Conservation (phyloP, 2,113 vertebrate species). For the Potamarius usumacintae region DNA sequence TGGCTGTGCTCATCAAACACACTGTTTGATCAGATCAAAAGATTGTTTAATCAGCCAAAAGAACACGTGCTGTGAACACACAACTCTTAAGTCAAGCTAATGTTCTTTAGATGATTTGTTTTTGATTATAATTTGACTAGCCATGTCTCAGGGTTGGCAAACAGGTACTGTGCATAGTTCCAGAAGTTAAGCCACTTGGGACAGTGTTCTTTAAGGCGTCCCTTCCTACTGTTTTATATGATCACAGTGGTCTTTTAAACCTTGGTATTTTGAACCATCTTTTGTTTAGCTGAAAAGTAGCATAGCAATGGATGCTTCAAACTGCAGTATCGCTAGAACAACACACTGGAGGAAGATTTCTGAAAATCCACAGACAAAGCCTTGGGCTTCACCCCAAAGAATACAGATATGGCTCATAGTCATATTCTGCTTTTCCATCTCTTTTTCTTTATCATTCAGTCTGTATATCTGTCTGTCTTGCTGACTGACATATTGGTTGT, state of each 20-base stretch:
- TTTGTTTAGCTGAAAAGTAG: background rate
- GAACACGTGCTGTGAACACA: conserved; percentile 32
- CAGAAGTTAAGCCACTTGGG: background rate
- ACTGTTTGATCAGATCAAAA: conserved; percentile 30
- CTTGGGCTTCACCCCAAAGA: background rate
- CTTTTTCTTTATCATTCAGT: conserved; percentile 7
- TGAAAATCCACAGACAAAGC: background rate
- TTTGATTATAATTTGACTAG: conserved; percentile 31
- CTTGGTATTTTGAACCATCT: background rate
- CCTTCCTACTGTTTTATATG: background rate
- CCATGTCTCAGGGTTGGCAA: conserved; percentile 9
- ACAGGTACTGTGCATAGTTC: background rate
- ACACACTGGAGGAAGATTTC: conserved; percentile 9
- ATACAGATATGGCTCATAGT: conserved; percentile 14
- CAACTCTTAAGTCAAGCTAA: conserved; percentile 29
- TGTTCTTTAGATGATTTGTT: conserved; percentile 25
- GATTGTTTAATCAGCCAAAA: conserved; percentile 29
- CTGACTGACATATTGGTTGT: conserved; percentile 6
- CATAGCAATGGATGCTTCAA: background rate
- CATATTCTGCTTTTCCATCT: conserved; percentile 12
- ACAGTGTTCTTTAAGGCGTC: background rate
- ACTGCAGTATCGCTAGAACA: background rate
- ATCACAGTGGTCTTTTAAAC: background rate
- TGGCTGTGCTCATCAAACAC: conserved; percentile 29
- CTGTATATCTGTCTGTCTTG: conserved; percentile 7